A percentile compares a stretch with the other conserved stretches of the same genome.
These are phyloP conservation scores for Palythoa grandis DNA, from an alignment of 92 coral and sea anemone genomes.

Conservation along the genomic window DNA sequence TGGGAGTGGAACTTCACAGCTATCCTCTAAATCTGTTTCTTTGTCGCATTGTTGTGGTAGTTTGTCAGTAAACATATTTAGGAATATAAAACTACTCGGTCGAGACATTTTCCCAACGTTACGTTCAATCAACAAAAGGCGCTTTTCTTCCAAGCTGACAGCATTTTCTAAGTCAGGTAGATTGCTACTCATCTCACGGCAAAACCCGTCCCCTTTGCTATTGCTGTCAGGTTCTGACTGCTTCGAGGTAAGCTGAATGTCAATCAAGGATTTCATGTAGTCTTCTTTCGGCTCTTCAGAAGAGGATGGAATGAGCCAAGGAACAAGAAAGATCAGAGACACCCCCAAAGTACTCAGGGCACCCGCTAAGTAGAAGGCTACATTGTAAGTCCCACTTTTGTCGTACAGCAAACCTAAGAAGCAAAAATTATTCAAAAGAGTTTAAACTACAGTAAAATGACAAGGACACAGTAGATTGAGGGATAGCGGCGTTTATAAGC, in stretches of 20 bases:
- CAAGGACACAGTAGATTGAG: too few relatives aligned
- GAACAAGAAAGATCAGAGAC: conserved; percentile 35
- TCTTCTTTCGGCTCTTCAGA: background rate
- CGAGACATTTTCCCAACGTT: background rate
- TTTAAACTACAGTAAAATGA: background rate
- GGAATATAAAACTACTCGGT: conserved; percentile 39
- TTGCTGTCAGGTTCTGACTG: background rate
- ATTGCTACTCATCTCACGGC: background rate
- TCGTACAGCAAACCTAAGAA: conserved; percentile 31
- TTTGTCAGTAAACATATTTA: conserved; percentile 23
- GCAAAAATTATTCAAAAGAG: background rate
- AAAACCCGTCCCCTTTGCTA: background rate
- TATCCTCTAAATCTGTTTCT: background rate
- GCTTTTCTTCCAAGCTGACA: conserved; percentile 17
- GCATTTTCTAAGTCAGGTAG: background rate
- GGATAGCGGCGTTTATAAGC: too few relatives aligned
- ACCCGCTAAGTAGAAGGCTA: conserved; percentile 40
- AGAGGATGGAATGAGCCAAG: conserved; percentile 2
- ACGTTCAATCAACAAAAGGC: background rate
- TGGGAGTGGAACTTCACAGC: background rate
- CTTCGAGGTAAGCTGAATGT: background rate
- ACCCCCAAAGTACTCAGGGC: conserved; percentile 24
- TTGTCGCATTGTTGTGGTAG: conserved; percentile 1
- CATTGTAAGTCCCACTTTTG: conserved; percentile 28
- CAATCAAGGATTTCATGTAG: conserved; percentile 15